Conservation (phyloP, 2,797 vertebrate genomes). For the Coregonus sp. region DNA sequence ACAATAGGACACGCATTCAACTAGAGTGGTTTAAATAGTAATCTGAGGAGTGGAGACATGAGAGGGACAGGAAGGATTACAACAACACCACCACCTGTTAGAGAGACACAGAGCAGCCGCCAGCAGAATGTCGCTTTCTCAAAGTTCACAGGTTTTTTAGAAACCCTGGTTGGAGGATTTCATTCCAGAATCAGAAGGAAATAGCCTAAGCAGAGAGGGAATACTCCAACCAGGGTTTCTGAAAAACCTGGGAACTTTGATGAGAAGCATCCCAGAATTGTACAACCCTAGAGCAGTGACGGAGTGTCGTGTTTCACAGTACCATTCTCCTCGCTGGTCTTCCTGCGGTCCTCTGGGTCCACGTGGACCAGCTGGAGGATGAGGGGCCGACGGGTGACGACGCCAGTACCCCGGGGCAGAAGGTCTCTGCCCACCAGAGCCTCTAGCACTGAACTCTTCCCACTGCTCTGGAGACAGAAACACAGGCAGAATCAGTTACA, state of each 20-base stretch:
- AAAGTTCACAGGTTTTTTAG: neutral
- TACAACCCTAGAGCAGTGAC: neutral
- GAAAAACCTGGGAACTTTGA: neutral
- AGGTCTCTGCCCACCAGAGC: constrained; percentile 94
- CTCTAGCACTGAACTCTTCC: constrained; percentile 97
- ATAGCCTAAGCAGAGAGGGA: neutral
- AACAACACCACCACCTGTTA: neutral
- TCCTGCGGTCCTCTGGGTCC: constrained; percentile 87
- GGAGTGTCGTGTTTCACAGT: constrained; percentile 25
- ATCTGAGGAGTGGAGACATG: constrained; percentile 6
- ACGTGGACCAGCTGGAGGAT: constrained; percentile 97
- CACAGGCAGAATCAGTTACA: constrained; percentile 20
- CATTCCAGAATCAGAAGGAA: neutral
- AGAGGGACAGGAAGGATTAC: neutral
- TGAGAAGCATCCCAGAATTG: neutral
- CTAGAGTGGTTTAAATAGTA: neutral
- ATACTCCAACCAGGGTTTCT: neutral
- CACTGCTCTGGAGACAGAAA: constrained; percentile 88
- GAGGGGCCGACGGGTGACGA: constrained; percentile 94
- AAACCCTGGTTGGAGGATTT: neutral
- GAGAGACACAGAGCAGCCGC: neutral
- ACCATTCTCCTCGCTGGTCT: constrained; percentile 94
- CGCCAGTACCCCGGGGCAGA: constrained; percentile 92
- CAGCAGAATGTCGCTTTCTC: neutral
- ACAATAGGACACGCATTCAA: neutral